These are phyloP conservation scores for Cyaniris semiargus DNA, from an alignment of 2,888 invertebrate genomes.

Conservation along the genomic window DNA sequence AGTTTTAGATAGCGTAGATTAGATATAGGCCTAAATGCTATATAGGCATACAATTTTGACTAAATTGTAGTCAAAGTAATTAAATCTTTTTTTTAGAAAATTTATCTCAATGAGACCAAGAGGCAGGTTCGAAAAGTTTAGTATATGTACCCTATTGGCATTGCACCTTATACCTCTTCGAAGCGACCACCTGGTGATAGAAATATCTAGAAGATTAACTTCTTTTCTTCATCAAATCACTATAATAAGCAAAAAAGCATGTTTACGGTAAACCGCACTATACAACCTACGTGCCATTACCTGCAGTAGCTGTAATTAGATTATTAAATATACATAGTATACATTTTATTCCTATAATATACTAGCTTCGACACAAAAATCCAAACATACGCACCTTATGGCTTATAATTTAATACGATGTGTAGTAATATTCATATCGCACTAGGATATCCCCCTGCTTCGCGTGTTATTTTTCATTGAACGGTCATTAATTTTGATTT, in stretches of 20 bases:
- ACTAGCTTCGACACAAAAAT: background rate
- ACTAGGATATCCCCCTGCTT: conserved; percentile 12
- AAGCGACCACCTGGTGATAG: background rate
- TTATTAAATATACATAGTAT: conserved; percentile 4
- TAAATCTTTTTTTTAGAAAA: conserved; percentile 14
- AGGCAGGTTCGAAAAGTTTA: conserved; percentile 13
- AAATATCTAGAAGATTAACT: background rate
- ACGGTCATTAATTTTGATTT: conserved; percentile 55
- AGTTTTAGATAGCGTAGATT: background rate
- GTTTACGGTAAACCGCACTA: conserved; percentile 9
- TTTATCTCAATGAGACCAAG: conserved; percentile 4
- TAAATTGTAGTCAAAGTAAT: background rate
- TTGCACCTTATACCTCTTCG: background rate
- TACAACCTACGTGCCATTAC: background rate
- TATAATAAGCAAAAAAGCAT: conserved; percentile 7
- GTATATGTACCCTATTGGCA: background rate
- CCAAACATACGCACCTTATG: conserved; percentile 2
- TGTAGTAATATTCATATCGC: background rate
- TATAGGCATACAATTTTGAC: background rate
- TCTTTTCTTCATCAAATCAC: background rate
- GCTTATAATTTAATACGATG: conserved; percentile 21
- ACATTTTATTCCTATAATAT: background rate
- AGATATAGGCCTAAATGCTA: background rate
- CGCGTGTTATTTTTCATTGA: background rate
- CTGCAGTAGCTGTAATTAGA: background rate